These are phyloP conservation scores for Ciconia boyciana DNA, from an alignment of 2,113 vertebrate species.

Conservation along the genomic window DNA sequence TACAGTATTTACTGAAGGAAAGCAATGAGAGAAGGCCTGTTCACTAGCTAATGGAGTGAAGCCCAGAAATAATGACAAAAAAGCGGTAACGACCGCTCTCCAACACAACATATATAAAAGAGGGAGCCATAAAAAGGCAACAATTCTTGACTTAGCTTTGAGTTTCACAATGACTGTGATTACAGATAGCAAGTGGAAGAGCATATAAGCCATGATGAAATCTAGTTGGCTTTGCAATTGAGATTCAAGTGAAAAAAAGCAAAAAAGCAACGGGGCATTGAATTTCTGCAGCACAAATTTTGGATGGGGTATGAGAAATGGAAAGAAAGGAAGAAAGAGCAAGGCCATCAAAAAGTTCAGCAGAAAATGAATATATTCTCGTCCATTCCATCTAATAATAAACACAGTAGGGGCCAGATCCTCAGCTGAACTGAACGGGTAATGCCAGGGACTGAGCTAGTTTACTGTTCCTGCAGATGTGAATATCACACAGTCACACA, in stretches of 20 bases:
- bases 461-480: background rate
- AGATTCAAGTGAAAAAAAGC: conserved; percentile 30
- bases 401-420: background rate
- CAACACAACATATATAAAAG: conserved; percentile 68
- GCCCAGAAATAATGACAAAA: conserved; percentile 76
- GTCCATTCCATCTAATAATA: conserved; percentile 13
- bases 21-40: conserved; percentile 68
- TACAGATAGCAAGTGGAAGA: conserved; percentile 67
- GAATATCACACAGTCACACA: background rate
- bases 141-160: conserved; percentile 79
- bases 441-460: background rate
- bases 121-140: conserved; percentile 73
- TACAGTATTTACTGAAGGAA: conserved; percentile 70
- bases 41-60: conserved; percentile 76
- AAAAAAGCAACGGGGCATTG: conserved; percentile 23
- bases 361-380: conserved; percentile 10
- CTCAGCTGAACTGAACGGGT: conserved; percentile 7
- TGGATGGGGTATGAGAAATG: conserved; percentile 17
- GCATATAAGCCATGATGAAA: conserved; percentile 46
- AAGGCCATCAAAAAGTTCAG: conserved; percentile 42
- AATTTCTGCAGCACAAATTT: conserved; percentile 41
- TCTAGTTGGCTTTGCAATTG: conserved; percentile 66
- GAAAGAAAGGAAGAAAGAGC: conserved; percentile 36
- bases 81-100: conserved; percentile 72
- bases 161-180: conserved; percentile 77